Evolutionary conservation across 2,797 vertebrate species (phyloP).

Genomic region (Hemitrygon akajei): DNA sequence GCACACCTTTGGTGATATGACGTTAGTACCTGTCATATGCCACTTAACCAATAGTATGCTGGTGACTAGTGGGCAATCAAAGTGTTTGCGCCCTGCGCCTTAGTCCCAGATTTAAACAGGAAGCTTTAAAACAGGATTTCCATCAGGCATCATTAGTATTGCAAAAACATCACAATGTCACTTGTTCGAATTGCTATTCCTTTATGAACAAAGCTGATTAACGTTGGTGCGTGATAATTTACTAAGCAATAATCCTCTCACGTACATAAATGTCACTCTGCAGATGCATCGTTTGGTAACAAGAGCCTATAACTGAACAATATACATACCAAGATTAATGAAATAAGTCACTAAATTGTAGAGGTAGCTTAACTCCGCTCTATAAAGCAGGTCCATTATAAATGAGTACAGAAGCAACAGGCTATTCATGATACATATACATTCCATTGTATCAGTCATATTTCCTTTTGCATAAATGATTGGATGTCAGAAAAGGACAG

Average conservation of each 20-base stretch:
- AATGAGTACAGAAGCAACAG: not conserved
- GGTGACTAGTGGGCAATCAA: not conserved
- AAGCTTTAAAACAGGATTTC: slow-evolving; percentile 8
- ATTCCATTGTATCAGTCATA: not conserved
- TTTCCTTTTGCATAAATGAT: not conserved
- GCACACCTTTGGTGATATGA: too few species aligned
- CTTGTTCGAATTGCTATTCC: not conserved
- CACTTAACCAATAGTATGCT: not conserved
- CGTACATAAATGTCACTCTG: slow-evolving; percentile 30
- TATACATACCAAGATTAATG: not conserved
- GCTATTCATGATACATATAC: not conserved
- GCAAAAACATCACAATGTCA: slow-evolving; percentile 17
- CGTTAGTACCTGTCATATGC: not conserved
- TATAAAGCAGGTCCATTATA: not conserved
- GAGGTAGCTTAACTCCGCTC: not conserved
- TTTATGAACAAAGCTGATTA: slow-evolving; percentile 14
- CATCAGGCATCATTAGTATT: slow-evolving; percentile 10
- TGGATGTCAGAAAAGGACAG: not conserved
- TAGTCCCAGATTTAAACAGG: not conserved
- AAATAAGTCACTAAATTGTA: not conserved
- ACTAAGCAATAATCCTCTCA: not conserved
- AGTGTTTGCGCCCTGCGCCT: not conserved
- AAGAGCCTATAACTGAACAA: not conserved
- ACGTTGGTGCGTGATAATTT: not conserved
- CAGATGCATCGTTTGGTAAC: slow-evolving; percentile 27